Conservation (phyloP, 2,113 vertebrate species). For the Carollia perspicillata region DNA sequence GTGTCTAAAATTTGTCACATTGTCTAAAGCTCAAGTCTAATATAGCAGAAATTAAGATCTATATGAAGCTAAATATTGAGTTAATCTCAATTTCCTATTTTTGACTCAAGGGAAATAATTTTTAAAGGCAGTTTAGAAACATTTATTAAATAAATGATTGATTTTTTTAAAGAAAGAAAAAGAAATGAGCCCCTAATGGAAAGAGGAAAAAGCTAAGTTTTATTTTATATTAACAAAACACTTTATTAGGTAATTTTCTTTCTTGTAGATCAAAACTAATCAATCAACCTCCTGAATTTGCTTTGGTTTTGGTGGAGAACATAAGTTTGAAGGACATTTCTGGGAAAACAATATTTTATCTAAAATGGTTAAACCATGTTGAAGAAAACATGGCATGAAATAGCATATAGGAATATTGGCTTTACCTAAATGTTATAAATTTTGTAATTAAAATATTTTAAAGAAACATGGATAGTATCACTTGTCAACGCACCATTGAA, state of each 20-base stretch:
- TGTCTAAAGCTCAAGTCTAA: not conserved
- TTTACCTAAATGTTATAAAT: constrained; percentile 13
- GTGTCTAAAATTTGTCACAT: not conserved
- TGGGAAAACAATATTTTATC: not conserved
- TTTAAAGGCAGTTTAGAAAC: not conserved
- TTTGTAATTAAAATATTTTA: not conserved
- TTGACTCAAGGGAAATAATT: not conserved
- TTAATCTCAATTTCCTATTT: not conserved
- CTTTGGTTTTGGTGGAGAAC: not conserved
- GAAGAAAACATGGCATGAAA: not conserved
- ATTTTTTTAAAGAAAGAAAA: not conserved
- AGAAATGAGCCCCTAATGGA: not conserved
- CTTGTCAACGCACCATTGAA: not conserved
- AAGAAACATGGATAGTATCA: not conserved
- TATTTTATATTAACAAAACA: not conserved
- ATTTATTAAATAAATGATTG: constrained; percentile 21
- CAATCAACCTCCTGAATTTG: not conserved
- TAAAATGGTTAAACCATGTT: not conserved
- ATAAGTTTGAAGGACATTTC: not conserved
- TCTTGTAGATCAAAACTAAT: constrained; percentile 19
- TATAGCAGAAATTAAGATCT: not conserved
- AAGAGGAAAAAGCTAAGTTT: constrained; percentile 19
- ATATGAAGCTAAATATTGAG: not conserved
- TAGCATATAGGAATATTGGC: not conserved
- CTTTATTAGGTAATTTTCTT: not conserved